phyloP scores from a whole-genome alignment of 53 echinoderm and acorn worm genomes.

The Zoroaster sp. region DNA sequence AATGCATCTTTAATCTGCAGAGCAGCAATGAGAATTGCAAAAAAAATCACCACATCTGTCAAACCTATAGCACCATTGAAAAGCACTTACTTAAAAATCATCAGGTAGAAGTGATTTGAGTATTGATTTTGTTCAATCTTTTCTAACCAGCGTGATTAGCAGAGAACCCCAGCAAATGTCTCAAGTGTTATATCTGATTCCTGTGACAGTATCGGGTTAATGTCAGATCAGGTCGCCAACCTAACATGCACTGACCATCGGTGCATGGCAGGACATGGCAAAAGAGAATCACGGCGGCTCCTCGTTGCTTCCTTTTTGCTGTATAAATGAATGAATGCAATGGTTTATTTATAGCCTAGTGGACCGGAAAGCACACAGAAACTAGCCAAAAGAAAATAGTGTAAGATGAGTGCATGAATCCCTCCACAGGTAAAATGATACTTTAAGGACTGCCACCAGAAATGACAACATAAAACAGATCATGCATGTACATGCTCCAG shows the following conservation, averaged over 20 bases:
- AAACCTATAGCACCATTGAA: not conserved
- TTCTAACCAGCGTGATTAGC: not conserved
- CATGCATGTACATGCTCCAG: not conserved
- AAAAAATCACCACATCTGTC: not conserved
- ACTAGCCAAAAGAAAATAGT: not conserved
- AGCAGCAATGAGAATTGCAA: not conserved
- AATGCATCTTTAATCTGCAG: too few species aligned
- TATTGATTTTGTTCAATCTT: not conserved
- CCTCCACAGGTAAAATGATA: not conserved
- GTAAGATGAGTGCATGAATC: too few species aligned
- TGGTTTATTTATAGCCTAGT: not conserved
- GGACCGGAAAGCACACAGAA: not conserved
- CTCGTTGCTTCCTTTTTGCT: not conserved
- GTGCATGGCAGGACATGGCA: not conserved
- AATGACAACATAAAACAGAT: not conserved
- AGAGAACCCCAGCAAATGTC: not conserved
- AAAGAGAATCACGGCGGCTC: not conserved
- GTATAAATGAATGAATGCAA: not conserved
- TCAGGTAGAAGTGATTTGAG: not conserved
- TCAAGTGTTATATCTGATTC: not conserved
- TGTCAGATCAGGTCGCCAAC: slow-evolving; percentile 15
- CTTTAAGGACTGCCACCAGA: not conserved
- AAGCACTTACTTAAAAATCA: not conserved
- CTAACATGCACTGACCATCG: not conserved
- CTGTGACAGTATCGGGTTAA: slow-evolving; percentile 47